These are phyloP conservation scores for mouse (Mus musculus) DNA, from an alignment of 2,113 vertebrate genomes.

Conservation along the genomic window GRCm39 chrX:57470001-57470500, in stretches of 20 bases:
- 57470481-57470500: slow-evolving; percentile 35
- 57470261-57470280: slow-evolving; percentile 89
- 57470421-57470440: slow-evolving; percentile 63
- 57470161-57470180: slow-evolving; percentile 89
- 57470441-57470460: slow-evolving; percentile 18
- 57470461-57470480: slow-evolving; percentile 60
- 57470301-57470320: slow-evolving; percentile 82
- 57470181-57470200: slow-evolving; percentile 92
- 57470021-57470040: slow-evolving; percentile 90
- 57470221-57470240: slow-evolving; percentile 86
- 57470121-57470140: slow-evolving; percentile 88
- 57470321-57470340: slow-evolving; percentile 78
- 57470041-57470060: slow-evolving; percentile 89
- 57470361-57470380: slow-evolving; percentile 83
- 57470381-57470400: slow-evolving; percentile 77
- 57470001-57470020: slow-evolving; percentile 89
- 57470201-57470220: slow-evolving; percentile 89
- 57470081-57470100: slow-evolving; percentile 88
- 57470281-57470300: slow-evolving; percentile 87
- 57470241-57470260: slow-evolving; percentile 87
- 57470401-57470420: slow-evolving; percentile 72
- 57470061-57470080: slow-evolving; percentile 91
- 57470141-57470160: slow-evolving; percentile 89
- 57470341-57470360: slow-evolving; percentile 76
- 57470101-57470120: slow-evolving; percentile 91